Evolutionary conservation across 1,140 invertebrate species (phyloP).

Genomic region (Reticulitermes speratus): DNA sequence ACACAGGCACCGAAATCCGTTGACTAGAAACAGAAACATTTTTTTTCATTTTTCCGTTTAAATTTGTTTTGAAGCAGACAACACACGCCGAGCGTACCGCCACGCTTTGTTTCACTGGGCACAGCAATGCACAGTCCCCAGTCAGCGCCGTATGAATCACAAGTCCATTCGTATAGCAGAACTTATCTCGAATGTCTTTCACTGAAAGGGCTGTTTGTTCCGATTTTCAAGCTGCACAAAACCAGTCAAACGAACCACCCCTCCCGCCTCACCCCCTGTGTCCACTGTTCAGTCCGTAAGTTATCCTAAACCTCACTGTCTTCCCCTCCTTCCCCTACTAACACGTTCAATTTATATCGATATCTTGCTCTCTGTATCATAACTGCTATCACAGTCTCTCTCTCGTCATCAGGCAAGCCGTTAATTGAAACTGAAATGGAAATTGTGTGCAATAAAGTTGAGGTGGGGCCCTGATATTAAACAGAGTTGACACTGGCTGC

Average conservation of each 20-base stretch:
- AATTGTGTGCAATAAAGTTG: not conserved
- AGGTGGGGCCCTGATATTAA: not conserved
- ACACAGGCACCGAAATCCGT: too few species aligned
- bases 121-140: too few species aligned
- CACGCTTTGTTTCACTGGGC: too few species aligned
- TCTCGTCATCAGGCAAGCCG: not conserved
- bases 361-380: not conserved
- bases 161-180: not conserved
- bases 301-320: not conserved
- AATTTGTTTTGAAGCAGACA: too few species aligned
- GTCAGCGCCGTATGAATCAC: too few species aligned
- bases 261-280: not conserved
- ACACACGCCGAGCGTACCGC: too few species aligned
- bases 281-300: not conserved
- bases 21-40: too few species aligned
- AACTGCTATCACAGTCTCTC: not conserved
- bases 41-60: too few species aligned
- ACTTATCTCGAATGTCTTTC: not conserved
- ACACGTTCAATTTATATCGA: too few species aligned
- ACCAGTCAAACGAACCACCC: not conserved
- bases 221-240: not conserved
- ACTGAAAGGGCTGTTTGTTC: not conserved
- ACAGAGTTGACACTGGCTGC: not conserved
- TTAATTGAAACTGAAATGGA: not conserved
- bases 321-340: not conserved